phyloP scores from a whole-genome alignment of 2,797 vertebrate species.

The Clarias pachynema region DNA sequence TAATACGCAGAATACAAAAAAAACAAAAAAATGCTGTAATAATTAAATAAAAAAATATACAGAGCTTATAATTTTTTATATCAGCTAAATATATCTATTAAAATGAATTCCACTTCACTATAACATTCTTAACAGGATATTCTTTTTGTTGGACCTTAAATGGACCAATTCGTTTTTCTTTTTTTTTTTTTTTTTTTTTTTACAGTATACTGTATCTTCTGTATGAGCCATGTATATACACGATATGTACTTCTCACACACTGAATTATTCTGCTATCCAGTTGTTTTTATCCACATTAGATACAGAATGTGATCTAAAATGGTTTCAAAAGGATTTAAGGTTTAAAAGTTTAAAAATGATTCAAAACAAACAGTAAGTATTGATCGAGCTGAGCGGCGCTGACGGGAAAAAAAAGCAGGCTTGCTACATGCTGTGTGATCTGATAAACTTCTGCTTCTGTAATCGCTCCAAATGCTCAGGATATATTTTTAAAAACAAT shows the following conservation, averaged over 20 bases:
- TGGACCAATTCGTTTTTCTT: no score
- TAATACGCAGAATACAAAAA: no score
- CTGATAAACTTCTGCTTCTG: not conserved
- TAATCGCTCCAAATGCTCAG: not conserved
- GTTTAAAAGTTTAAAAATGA: not conserved
- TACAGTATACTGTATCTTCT: no score
- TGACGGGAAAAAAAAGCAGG: not conserved
- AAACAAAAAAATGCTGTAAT: no score
- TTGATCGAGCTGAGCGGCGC: not conserved
- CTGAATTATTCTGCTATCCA: not conserved
- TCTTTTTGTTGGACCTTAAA: no score
- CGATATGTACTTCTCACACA: not conserved
- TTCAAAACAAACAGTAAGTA: constrained; percentile 5
- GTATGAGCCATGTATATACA: not conserved
- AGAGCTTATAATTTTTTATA: no score
- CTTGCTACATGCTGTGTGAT: not conserved
- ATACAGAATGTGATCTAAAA: not conserved
- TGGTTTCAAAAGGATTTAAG: not conserved
- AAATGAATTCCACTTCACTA: no score
- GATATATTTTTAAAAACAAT: not conserved
- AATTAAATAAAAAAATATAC: no score
- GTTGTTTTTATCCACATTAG: no score
- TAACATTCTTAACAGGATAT: no score
- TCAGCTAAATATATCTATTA: no score
- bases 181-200: no score